phyloP scores from a whole-genome alignment of 2,113 vertebrate species.

The Callipepla californica region DNA sequence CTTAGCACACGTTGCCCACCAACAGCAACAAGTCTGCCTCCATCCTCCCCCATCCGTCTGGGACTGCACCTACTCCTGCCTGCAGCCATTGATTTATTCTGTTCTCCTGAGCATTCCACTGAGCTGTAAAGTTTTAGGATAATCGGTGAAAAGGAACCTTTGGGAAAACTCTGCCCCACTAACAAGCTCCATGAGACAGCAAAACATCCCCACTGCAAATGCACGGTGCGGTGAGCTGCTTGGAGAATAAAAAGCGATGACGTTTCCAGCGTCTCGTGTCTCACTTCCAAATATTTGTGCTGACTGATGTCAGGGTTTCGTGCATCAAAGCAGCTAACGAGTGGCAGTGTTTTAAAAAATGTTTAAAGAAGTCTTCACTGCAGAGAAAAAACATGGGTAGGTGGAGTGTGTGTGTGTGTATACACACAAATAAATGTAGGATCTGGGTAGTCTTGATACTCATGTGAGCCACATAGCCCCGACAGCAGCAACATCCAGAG shows the following conservation, averaged over 20 bases:
- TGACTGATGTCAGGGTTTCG: neutral
- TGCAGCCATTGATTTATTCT: neutral
- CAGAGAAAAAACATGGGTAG: neutral
- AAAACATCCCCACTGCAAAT: neutral
- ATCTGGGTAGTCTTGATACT: neutral
- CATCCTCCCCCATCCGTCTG: neutral
- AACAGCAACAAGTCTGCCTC: neutral
- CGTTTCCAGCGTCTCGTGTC: neutral
- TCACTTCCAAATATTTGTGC: rapidly evolving
- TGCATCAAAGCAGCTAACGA: neutral
- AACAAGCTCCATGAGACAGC: neutral
- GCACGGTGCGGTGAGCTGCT: neutral
- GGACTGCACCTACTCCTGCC: neutral
- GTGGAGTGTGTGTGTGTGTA: neutral
- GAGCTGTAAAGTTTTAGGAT: neutral
- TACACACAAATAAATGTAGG: neutral
- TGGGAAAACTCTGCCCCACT: neutral
- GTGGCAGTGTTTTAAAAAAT: neutral
- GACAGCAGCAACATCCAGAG: neutral
- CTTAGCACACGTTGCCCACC: neutral
- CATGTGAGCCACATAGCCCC: rapidly evolving
- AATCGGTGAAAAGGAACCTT: neutral
- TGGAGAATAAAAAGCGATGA: neutral
- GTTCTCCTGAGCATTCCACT: neutral
- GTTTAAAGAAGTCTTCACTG: neutral